Percentiles rank a stretch among this genome's conserved stretches.
Evolutionary conservation across 2,797 vertebrate genomes (phyloP).

Genomic region (Iguana delicatissima): DNA sequence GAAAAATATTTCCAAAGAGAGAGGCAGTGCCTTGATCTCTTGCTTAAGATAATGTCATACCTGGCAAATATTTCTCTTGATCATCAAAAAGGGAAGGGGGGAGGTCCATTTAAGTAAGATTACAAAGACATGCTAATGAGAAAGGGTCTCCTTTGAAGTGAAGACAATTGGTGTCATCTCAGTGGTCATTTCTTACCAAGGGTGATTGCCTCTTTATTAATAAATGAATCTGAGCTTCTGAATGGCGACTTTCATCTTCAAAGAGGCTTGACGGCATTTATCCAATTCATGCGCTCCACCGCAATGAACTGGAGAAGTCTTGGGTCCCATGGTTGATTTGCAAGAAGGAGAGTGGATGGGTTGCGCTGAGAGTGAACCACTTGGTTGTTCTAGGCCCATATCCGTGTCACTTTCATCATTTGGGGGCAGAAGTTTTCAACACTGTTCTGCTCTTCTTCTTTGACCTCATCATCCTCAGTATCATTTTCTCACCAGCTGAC

Average conservation of each 20-base stretch:
- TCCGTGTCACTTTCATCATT: neutral
- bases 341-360: neutral
- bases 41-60: slow-evolving; percentile 55
- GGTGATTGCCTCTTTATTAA: slow-evolving; percentile 41
- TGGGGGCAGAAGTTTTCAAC: neutral
- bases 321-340: neutral
- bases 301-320: neutral
- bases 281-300: neutral
- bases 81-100: slow-evolving; percentile 41
- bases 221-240: slow-evolving; percentile 51
- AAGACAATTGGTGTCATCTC: slow-evolving; percentile 29
- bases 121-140: slow-evolving; percentile 69
- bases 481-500: neutral
- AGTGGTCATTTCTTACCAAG: slow-evolving; percentile 63
- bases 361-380: neutral
- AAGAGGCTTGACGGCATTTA: neutral
- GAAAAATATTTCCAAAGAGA: slow-evolving; percentile 51
- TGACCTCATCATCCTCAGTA: neutral
- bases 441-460: neutral
- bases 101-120: slow-evolving; percentile 61
- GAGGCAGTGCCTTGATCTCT: slow-evolving; percentile 53
- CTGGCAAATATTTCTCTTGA: slow-evolving; percentile 65
- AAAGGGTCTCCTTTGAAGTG: slow-evolving; percentile 64
- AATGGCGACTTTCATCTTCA: slow-evolving; percentile 37
- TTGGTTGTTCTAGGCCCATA: neutral